Percentiles rank a stretch among this genome's conserved stretches.
Evolutionary conservation across 2,888 invertebrate genomes (phyloP).

Genomic region (Adineta ricciae): DNA sequence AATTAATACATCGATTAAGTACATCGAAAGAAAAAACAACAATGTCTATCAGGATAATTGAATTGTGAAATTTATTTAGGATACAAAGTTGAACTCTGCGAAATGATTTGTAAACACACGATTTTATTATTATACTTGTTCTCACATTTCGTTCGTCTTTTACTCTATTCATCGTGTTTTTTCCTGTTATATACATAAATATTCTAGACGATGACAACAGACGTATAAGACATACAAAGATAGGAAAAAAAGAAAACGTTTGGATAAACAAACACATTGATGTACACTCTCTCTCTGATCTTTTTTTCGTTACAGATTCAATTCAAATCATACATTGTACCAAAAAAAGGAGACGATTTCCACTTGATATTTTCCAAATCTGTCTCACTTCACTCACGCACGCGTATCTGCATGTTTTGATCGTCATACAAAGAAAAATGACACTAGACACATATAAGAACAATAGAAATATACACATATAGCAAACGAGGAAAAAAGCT

Average conservation of each 20-base stretch:
- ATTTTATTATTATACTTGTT: neutral
- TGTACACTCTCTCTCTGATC: neutral
- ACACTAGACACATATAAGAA: neutral
- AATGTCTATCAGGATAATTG: too few relatives aligned
- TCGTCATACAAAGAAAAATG: neutral
- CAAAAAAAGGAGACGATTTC: neutral
- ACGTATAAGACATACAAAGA: neutral
- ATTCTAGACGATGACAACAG: neutral
- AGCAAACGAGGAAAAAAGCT: neutral
- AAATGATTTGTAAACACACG: too few relatives aligned
- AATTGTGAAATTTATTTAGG: too few relatives aligned
- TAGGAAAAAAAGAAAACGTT: neutral
- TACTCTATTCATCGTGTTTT: neutral
- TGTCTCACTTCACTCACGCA: too few relatives aligned
- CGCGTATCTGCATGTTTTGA: neutral
- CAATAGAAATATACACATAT: neutral
- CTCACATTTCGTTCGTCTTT: neutral
- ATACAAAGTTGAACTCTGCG: too few relatives aligned
- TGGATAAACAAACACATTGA: neutral
- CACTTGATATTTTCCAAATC: neutral
- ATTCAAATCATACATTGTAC: neutral
- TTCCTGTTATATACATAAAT: neutral
- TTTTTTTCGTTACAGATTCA: neutral
- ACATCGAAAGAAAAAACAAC: too few relatives aligned
- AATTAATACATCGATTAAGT: too few relatives aligned